Evolutionary conservation across 35 echinoderm and acorn worm species (phyloP).

Genomic region (Amphiura filiformis): DNA sequence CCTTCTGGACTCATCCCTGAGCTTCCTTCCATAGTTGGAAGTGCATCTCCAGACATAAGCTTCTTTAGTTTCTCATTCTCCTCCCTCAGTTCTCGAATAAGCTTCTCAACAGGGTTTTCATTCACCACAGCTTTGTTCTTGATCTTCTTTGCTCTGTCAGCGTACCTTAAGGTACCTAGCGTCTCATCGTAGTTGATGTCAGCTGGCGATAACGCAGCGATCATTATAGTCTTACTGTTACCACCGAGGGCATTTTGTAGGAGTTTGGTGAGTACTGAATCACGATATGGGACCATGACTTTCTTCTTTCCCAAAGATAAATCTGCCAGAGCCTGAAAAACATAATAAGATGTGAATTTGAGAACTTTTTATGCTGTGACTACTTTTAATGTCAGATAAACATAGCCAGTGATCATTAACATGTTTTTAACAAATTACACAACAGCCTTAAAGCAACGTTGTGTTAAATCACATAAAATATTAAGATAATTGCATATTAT

Average conservation of each 20-base stretch:
- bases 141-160: constrained; percentile 96
- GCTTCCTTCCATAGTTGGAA: constrained; percentile 34
- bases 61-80: constrained; percentile 90
- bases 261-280: constrained; percentile 91
- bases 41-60: constrained; percentile 48
- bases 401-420: neutral
- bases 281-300: constrained; percentile 85
- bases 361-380: neutral
- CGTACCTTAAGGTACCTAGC: constrained; percentile 78
- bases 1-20: constrained; percentile 81
- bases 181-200: constrained; percentile 99
- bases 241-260: constrained; percentile 95
- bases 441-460: no score
- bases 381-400: neutral
- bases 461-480: no score
- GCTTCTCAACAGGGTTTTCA: constrained; percentile 92
- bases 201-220: constrained; percentile 88
- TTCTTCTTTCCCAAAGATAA: constrained; percentile 97
- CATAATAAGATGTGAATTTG: neutral
- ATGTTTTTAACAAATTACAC: neutral
- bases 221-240: constrained; percentile 74
- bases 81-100: constrained; percentile 86
- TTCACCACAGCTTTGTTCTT: constrained; percentile 99
- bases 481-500: no score
- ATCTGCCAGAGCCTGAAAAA: constrained; percentile 80